phyloP scores from a whole-genome alignment of 2,888 invertebrate species.

The Macrosiphum euphorbiae region DNA sequence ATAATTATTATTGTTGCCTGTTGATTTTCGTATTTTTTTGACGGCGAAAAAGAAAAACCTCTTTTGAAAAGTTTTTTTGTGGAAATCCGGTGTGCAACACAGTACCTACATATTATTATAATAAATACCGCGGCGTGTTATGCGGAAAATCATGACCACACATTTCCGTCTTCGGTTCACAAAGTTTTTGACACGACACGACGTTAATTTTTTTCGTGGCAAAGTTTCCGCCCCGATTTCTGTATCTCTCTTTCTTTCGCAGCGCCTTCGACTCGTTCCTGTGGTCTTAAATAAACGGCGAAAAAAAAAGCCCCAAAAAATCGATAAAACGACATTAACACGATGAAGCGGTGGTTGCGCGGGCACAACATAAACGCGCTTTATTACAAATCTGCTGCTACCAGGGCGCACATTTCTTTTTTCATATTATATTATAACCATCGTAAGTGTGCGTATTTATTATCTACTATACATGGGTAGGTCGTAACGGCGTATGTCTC shows the following conservation, averaged over 20 bases:
- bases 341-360: background rate
- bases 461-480: too few relatives aligned
- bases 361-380: background rate
- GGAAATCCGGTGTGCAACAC: background rate
- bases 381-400: background rate
- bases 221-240: background rate
- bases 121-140: background rate
- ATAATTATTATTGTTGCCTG: background rate
- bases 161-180: background rate
- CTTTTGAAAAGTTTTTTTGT: background rate
- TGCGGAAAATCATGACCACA: background rate
- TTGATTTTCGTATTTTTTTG: background rate
- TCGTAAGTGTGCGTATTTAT: background rate
- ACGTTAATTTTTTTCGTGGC: background rate
- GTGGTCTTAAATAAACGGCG: background rate
- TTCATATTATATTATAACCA: background rate
- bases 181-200: slow-evolving; percentile 11
- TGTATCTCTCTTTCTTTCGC: background rate
- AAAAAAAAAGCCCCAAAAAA: background rate
- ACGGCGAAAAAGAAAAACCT: background rate
- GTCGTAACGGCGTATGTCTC: background rate
- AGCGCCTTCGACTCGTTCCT: too few relatives aligned
- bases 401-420: background rate
- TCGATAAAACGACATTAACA: slow-evolving; percentile 14
- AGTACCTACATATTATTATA: background rate